phyloP scores from a whole-genome alignment of 37 sponge, comb jelly and placozoan species.

The Axinella damicornis region DNA sequence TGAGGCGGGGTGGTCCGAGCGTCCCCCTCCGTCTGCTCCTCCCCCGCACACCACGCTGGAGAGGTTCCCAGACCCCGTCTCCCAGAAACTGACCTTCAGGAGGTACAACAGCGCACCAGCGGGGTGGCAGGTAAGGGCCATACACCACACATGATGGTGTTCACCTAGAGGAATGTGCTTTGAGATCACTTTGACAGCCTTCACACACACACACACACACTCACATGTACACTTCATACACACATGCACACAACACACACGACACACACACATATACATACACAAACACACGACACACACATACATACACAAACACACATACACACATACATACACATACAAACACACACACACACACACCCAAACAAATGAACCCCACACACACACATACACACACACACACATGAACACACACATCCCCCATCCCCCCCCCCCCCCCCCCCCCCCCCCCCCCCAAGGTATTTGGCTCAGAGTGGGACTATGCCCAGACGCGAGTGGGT shows the following conservation, averaged over 20 bases:
- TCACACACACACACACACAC: too few relatives aligned
- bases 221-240: too few relatives aligned
- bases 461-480: conserved; percentile 52
- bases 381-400: conserved; percentile 9
- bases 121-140: conserved; percentile 68
- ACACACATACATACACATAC: neutral
- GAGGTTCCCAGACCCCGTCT: conserved; percentile 64
- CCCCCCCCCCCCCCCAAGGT: neutral
- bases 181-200: too few relatives aligned
- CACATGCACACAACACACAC: too few relatives aligned
- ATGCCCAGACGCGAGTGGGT: conserved; percentile 31
- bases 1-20: conserved; percentile 57
- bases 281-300: too few relatives aligned
- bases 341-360: neutral
- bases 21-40: conserved; percentile 9
- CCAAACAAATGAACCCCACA: neutral
- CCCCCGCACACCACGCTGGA: conserved; percentile 23
- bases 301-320: too few relatives aligned
- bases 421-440: neutral
- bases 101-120: conserved; percentile 56
- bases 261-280: too few relatives aligned
- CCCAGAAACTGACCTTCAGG: conserved; percentile 63
- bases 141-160: neutral
- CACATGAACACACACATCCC: neutral
- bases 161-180: too few relatives aligned